Evolutionary conservation across 2,888 invertebrate species (phyloP).

Genomic region (Tetropium fuscum): DNA sequence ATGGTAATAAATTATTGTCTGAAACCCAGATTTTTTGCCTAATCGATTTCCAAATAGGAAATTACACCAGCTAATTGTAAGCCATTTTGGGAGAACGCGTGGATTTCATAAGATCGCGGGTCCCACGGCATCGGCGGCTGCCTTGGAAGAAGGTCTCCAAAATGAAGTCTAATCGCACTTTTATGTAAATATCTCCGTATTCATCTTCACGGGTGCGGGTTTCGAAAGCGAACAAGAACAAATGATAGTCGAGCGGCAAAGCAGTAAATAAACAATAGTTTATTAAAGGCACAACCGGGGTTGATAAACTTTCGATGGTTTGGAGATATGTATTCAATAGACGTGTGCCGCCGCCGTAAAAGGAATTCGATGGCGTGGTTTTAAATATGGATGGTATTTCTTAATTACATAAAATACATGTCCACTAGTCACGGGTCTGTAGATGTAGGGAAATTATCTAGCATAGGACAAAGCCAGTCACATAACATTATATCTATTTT

Average conservation of each 20-base stretch:
- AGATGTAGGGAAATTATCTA: no score
- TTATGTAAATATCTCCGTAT: neutral
- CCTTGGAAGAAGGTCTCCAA: conserved; percentile 22
- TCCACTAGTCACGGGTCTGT: no score
- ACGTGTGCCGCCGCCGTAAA: no score
- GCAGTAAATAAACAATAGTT: conserved; percentile 11
- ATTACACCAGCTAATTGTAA: conserved; percentile 4
- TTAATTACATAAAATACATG: no score
- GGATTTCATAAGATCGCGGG: neutral
- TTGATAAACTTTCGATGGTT: neutral
- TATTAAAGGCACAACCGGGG: neutral
- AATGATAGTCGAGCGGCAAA: conserved; percentile 7
- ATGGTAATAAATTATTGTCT: no score
- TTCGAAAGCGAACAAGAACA: conserved; percentile 22
- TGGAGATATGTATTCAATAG: conserved; percentile 4
- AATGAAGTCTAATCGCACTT: conserved; percentile 6
- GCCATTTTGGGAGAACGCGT: conserved; percentile 2
- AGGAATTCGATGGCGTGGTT: no score
- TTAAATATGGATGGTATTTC: no score
- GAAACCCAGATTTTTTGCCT: neutral
- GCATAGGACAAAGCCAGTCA: no score
- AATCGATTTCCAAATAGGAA: conserved; percentile 1
- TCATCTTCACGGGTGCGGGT: conserved; percentile 18
- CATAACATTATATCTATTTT: no score
- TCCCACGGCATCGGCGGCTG: neutral